Evolutionary conservation across 2,113 vertebrate species (phyloP), one percentile per base, ranked within the genome.

Genomic region (Campylomormyrus tamandua): DNA sequence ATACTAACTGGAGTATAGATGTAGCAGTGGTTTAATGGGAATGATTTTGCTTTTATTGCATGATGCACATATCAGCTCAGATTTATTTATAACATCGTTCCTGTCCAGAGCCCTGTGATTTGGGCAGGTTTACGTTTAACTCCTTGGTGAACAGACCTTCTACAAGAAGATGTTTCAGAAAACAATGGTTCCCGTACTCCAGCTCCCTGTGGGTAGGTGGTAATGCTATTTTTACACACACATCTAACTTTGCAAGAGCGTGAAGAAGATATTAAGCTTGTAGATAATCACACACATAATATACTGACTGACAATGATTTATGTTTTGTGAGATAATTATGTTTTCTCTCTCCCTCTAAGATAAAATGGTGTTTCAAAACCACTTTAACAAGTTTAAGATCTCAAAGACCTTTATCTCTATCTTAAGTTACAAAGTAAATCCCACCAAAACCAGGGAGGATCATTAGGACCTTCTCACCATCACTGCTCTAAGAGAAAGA

Each of bases 21-120:
- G 95, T 94, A 96, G 95, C 95, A 95, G 95, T 93, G 92, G 93
- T 31, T 84, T 92, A 92, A 94, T 92, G 91, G 94, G 87, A 92
- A 92, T 92, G 92, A 93, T 94, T 92, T 94, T 94, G 91, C 92
- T 92, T 92, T 92, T 93, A 93, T 93, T 93, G 94, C 92, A 92
- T 92, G 93, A 93, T 93, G 91, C 88, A 93, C 70, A 35, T 89
- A 90, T 91, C 90, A 93, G 93, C 91, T 93, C 93, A 90, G 90
- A 85, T 88, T 90, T 91, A 91, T 90, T 92, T 92, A 90, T 94
- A 92, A 92, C 93, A 92, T 89, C 92, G 90, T 93, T 89, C 87
- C 94, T 93, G 92, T 91, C 94, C 24, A n/a, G 53, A 93, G 93
- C 35, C 92, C 92, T 92, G 92, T 91, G 31, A 87, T 87, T 77